A percentile compares a stretch with the other conserved stretches of the same genome.
phyloP scores from a whole-genome alignment of 2,113 vertebrate genomes.

The Phalacrocorax carbo region DNA sequence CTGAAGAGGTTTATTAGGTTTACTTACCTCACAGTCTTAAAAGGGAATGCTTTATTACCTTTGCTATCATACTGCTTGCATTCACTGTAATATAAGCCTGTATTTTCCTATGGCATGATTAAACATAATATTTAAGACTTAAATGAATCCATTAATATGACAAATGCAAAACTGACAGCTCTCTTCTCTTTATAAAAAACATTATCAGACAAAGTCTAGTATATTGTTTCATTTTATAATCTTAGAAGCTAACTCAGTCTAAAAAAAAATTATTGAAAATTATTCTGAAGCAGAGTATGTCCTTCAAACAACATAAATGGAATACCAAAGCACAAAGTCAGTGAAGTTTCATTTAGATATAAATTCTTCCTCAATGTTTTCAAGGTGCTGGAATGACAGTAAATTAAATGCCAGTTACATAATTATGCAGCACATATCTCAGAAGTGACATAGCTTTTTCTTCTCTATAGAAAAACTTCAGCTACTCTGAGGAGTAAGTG shows the following conservation, averaged over 20 bases:
- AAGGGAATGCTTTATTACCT: neutral
- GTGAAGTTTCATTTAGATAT: neutral
- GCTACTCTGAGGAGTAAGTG: neutral
- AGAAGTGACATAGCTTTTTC: neutral
- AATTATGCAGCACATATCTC: neutral
- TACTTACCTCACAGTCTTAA: neutral
- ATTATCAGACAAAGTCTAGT: neutral
- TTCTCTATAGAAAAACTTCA: neutral
- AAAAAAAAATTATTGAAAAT: constrained; percentile 7
- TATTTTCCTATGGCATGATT: neutral
- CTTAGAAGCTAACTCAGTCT: neutral
- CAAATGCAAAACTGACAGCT: neutral
- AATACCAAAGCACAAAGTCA: neutral
- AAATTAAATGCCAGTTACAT: neutral
- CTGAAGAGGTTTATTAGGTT: neutral
- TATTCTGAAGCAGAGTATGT: neutral
- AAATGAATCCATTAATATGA: neutral
- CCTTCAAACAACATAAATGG: neutral
- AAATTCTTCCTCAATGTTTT: neutral
- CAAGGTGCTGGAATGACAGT: neutral
- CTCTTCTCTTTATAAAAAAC: neutral
- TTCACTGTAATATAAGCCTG: neutral
- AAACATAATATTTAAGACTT: neutral
- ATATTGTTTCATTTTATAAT: constrained; percentile 3
- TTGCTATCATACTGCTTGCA: neutral